phyloP scores from a whole-genome alignment of 2,888 invertebrate genomes.

The Nemurella pictetii region DNA sequence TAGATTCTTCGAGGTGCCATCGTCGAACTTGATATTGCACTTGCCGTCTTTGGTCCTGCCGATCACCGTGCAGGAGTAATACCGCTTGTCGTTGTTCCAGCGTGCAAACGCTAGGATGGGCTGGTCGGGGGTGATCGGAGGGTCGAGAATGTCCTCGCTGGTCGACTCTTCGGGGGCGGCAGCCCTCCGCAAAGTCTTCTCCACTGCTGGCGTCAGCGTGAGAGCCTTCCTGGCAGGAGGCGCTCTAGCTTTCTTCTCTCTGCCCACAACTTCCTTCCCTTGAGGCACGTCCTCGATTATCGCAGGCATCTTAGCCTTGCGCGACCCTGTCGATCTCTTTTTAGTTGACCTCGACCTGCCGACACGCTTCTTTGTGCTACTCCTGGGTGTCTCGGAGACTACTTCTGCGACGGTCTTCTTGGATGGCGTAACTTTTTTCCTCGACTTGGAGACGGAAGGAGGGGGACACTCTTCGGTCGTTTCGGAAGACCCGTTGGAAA shows the following conservation, averaged over 20 bases:
- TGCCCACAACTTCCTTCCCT: background rate
- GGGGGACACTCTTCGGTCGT: too few species aligned
- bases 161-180: background rate
- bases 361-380: background rate
- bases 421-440: background rate
- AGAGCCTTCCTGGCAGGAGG: background rate
- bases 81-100: slow-evolving; percentile 66
- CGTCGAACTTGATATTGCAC: slow-evolving; percentile 66
- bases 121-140: background rate
- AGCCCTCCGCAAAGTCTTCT: background rate
- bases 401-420: background rate
- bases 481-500: too few species aligned
- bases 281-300: background rate
- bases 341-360: background rate
- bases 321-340: background rate
- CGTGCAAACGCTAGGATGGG: slow-evolving; percentile 59
- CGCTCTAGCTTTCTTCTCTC: background rate
- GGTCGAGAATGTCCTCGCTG: background rate
- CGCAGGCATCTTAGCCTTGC: background rate
- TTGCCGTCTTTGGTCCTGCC: slow-evolving; percentile 61
- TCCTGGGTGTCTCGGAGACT: background rate
- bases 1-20: slow-evolving; percentile 62
- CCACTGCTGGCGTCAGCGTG: background rate
- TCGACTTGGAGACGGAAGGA: background rate
- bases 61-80: slow-evolving; percentile 65